A percentile compares a stretch with the other conserved stretches of the same genome.
Conservation (phyloP, 1,140 invertebrate genomes). For the Acromyrmex heyeri region DNA sequence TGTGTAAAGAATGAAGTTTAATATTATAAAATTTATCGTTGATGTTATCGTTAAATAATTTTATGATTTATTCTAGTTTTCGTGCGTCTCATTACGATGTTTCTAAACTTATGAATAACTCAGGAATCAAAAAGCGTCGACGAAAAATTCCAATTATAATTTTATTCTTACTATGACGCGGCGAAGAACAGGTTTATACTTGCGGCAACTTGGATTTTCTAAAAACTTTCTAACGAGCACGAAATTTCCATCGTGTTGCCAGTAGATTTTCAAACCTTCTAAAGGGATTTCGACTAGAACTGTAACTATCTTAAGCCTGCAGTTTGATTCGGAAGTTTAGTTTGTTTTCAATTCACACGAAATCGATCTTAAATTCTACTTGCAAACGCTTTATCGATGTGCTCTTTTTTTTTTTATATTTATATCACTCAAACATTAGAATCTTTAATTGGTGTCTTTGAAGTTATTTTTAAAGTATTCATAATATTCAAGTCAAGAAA, state of each 20-base stretch:
- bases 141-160: slow-evolving; percentile 1
- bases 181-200: not conserved
- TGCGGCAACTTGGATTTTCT: slow-evolving; percentile 10
- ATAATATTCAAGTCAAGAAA: not conserved
- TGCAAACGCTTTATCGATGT: slow-evolving; percentile 48
- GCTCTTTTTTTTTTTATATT: slow-evolving; percentile 24
- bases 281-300: slow-evolving; percentile 25
- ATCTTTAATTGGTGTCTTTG: not conserved
- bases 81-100: not conserved
- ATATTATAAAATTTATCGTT: not conserved
- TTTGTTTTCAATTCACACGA: slow-evolving; percentile 66
- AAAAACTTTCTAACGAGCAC: slow-evolving; percentile 49
- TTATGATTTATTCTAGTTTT: not conserved
- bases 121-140: not conserved
- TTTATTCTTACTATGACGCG: not conserved
- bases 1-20: not conserved
- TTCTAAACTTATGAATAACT: slow-evolving; percentile 1
- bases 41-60: not conserved
- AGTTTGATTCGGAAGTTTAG: slow-evolving; percentile 72
- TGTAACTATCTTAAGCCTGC: slow-evolving; percentile 30
- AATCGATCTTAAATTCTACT: slow-evolving; percentile 10
- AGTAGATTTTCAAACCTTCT: slow-evolving; percentile 8
- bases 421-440: not conserved
- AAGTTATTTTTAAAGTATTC: not conserved
- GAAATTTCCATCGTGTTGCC: slow-evolving; percentile 29